Evolutionary conservation across 2,113 vertebrate species (phyloP).

Genomic region (Chionis minor): DNA sequence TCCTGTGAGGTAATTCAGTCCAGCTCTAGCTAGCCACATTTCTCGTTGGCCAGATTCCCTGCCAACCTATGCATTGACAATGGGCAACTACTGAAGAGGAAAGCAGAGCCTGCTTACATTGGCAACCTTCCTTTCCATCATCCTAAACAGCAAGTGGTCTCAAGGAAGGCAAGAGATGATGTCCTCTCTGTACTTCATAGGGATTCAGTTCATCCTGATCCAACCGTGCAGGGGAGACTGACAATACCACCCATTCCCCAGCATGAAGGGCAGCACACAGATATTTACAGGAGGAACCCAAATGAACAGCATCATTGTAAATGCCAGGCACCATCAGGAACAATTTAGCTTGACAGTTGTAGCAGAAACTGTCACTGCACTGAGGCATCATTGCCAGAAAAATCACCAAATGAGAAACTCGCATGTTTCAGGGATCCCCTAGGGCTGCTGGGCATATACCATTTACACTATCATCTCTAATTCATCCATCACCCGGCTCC

Average conservation of each 20-base stretch:
- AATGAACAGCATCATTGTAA: constrained; percentile 40
- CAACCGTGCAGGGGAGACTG: not conserved
- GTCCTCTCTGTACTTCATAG: not conserved
- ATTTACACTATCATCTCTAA: constrained; percentile 37
- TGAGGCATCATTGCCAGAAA: constrained; percentile 38
- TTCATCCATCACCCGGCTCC: constrained; percentile 12
- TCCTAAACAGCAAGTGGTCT: not conserved
- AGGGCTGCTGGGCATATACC: not conserved
- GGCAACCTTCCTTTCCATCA: not conserved
- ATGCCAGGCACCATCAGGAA: constrained; percentile 39
- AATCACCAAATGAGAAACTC: constrained; percentile 47
- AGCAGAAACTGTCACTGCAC: constrained; percentile 38
- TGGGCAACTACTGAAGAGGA: not conserved
- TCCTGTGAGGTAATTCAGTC: not conserved
- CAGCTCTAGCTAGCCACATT: not conserved
- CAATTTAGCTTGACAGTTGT: constrained; percentile 48
- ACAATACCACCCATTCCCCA: not conserved
- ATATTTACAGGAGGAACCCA: not conserved
- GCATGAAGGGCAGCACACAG: not conserved
- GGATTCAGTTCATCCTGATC: not conserved
- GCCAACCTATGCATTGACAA: not conserved
- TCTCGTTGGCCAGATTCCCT: not conserved
- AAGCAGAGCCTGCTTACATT: not conserved
- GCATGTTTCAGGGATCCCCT: constrained; percentile 23
- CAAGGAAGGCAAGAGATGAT: not conserved